A percentile compares a stretch with the other conserved stretches of the same genome.
These are phyloP conservation scores for Sinohyriopsis cumingii DNA, from an alignment of 2,888 invertebrate genomes.

Conservation along the genomic window DNA sequence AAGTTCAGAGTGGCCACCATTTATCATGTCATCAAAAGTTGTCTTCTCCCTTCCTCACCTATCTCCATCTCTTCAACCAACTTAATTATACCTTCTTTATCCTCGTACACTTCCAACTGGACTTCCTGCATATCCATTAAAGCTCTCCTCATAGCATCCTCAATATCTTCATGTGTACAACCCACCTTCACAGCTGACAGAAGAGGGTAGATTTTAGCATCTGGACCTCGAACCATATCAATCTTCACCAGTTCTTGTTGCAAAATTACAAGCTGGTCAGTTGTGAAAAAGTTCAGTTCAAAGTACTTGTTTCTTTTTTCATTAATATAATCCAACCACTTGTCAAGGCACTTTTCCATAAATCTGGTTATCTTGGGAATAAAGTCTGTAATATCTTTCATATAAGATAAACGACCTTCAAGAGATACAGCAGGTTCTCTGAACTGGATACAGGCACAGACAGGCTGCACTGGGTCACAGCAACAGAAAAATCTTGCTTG, in stretches of 20 bases:
- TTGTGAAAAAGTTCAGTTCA: slow-evolving; percentile 54
- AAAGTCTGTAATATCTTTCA: slow-evolving; percentile 17
- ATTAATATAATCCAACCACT: slow-evolving; percentile 32
- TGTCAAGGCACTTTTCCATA: slow-evolving; percentile 12
- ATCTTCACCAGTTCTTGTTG: slow-evolving; percentile 46
- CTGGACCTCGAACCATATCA: slow-evolving; percentile 20
- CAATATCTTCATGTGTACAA: slow-evolving; percentile 35
- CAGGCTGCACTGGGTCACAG: neutral
- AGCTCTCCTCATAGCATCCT: slow-evolving; percentile 35
- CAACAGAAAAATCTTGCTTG: slow-evolving; percentile 49
- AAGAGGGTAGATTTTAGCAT: slow-evolving; percentile 38
- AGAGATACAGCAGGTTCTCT: slow-evolving; percentile 6
- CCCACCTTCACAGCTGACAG: slow-evolving; percentile 36
- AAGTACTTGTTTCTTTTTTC: slow-evolving; percentile 38
- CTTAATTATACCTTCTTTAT: too few relatives aligned
- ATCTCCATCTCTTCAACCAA: too few relatives aligned
- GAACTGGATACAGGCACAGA: slow-evolving; percentile 39
- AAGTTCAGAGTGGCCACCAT: too few relatives aligned
- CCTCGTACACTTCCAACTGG: too few relatives aligned
- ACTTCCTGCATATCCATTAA: slow-evolving; percentile 13
- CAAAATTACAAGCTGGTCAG: slow-evolving; percentile 58
- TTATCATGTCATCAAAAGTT: too few relatives aligned
- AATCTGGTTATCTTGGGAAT: slow-evolving; percentile 19
- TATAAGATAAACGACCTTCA: slow-evolving; percentile 12
- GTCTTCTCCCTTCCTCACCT: too few relatives aligned